A percentile compares a stretch with the other conserved stretches of the same genome.
Conservation (phyloP, 1,140 invertebrate genomes). For the Meloidogyne exigua region DNA sequence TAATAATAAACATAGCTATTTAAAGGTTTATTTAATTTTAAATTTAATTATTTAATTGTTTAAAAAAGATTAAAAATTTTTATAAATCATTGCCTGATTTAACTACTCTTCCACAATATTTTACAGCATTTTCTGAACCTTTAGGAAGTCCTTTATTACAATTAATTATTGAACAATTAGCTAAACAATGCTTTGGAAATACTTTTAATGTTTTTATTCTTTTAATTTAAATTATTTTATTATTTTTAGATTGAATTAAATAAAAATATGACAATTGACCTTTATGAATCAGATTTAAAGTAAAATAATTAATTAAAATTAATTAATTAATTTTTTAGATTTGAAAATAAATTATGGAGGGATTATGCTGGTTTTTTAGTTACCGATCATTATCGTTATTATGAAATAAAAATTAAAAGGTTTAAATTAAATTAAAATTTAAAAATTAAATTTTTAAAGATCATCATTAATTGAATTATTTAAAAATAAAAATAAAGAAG, state of each 20-base stretch:
- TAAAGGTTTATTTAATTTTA: not conserved
- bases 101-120: conserved; percentile 48
- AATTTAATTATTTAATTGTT: not conserved
- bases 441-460: not conserved
- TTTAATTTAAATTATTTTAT: not conserved
- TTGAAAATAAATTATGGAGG: conserved; percentile 42
- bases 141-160: conserved; percentile 44
- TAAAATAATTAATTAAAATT: conserved; percentile 4
- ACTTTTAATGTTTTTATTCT: conserved; percentile 1
- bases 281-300: conserved; percentile 41
- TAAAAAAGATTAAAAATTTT: conserved; percentile 37
- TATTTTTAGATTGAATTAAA: conserved; percentile 30
- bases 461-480: not conserved
- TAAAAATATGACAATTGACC: conserved; percentile 44
- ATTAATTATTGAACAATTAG: conserved; percentile 27
- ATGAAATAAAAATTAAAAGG: conserved; percentile 42
- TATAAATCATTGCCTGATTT: conserved; percentile 35
- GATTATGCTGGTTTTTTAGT: conserved; percentile 48
- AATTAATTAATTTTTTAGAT: conserved; percentile 15
- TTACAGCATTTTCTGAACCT: conserved; percentile 47
- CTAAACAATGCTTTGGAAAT: not conserved
- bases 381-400: conserved; percentile 38
- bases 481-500: too few relatives aligned
- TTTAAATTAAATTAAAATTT: conserved; percentile 23
- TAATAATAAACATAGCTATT: conserved; percentile 25